phyloP scores from a whole-genome alignment of 2,113 vertebrate genomes.

The Cinclus mexicanus region DNA sequence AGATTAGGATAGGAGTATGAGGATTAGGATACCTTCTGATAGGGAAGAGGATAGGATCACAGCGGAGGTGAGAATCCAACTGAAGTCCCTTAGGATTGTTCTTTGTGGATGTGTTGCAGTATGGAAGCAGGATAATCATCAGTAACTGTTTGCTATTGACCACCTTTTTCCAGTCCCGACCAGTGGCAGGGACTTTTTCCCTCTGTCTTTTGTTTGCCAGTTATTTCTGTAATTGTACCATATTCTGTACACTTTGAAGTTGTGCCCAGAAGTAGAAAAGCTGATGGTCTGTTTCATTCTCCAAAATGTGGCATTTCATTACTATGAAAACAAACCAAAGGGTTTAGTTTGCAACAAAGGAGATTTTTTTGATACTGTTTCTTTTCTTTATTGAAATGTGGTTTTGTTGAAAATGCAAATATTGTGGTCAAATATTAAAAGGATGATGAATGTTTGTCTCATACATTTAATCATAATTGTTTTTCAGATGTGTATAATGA shows the following conservation, averaged over 20 bases:
- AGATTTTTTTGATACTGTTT: background rate
- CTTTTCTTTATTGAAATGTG: background rate
- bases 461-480: background rate
- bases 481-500: background rate
- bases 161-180: rapidly evolving
- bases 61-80: background rate
- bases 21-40: too few species aligned
- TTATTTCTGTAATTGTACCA: background rate
- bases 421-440: slow-evolving; percentile 15
- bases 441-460: background rate
- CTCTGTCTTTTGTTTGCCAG: background rate
- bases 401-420: background rate
- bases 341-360: background rate
- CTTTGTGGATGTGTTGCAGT: background rate
- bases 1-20: too few species aligned
- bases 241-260: background rate
- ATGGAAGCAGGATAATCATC: background rate
- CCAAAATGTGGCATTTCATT: background rate
- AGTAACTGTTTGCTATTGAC: background rate
- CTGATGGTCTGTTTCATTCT: background rate
- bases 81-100: background rate
- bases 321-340: background rate
- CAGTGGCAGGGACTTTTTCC: background rate
- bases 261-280: background rate
- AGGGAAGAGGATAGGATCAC: background rate